Evolutionary conservation across 1,140 invertebrate species (phyloP), one percentile per base, ranked within the genome.

Genomic region (Apocrypta bakeri): DNA sequence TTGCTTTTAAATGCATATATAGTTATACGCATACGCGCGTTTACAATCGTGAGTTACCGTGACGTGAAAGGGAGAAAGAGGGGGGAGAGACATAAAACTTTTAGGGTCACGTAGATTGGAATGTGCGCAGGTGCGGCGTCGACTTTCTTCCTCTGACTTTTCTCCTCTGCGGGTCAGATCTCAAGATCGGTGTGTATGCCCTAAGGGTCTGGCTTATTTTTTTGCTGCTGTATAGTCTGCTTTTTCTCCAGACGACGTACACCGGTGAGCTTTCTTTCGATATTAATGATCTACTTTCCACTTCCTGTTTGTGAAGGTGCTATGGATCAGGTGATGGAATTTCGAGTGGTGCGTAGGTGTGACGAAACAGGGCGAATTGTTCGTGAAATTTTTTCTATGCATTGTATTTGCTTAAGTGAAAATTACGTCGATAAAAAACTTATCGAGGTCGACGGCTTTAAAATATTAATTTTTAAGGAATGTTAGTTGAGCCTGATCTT

Each of bases 81-180:
- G 72, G n/a, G 31, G 68, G 27, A 25, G 31, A 12, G 79, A 81
- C 85, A 86, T 88, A 87, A 86, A 84, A 90, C 88, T 90, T 91
- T 91, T 90, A 88, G 88, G 89, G 89, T 90, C 89, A 90, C 86
- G 86, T 82, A 79, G 87, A 88, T 85, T 85, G 89, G 90, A 90
- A 91, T 91, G 89, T 86, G 86, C 87, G 89, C 90, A 91, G 90
- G 90, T 91, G 89, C 89, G 89, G 88, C 88, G 29, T 76, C 81
- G 86, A 90, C 90, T 90, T 90, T 90, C 90, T 90, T 90, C 89
- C 48, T 56, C 48, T 56, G 48, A 56, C 48, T 56, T 90, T 88
- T 90, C 89, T 87, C 77, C 79, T 82, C 83, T 72, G 80, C 86
- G 87, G 86, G 86, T 87, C 25, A 86, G 85, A 69, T 31, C 81